phyloP scores from a whole-genome alignment of 2,113 vertebrate species.

The Zosterops borbonicus region DNA sequence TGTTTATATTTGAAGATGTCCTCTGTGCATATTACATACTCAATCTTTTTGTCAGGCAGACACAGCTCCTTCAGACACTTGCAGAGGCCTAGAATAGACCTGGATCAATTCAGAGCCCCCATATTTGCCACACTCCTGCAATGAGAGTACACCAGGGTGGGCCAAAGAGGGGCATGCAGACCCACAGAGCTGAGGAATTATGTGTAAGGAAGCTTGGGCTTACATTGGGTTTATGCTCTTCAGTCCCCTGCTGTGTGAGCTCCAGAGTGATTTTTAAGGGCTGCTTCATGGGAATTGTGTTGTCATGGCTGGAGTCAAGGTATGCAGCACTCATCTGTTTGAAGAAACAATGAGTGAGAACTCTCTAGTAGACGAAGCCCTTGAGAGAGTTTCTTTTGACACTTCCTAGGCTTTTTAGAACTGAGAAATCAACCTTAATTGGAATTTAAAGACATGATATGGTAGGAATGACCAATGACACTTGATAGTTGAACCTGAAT shows the following conservation, averaged over 20 bases:
- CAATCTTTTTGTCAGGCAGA: not conserved
- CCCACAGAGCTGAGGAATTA: not conserved
- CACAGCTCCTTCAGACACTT: not conserved
- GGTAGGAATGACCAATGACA: not conserved
- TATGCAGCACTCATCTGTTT: conserved; percentile 41
- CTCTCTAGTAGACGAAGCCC: conserved; percentile 5
- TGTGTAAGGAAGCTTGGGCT: not conserved
- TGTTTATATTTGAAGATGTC: not conserved
- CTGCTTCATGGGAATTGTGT: conserved; percentile 49
- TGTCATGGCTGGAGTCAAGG: conserved; percentile 59
- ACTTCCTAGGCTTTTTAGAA: not conserved
- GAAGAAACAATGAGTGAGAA: conserved; percentile 27
- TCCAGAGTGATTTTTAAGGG: conserved; percentile 23
- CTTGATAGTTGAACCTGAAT: conserved; percentile 13
- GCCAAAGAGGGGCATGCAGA: not conserved
- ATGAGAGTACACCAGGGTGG: not conserved
- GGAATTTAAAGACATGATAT: conserved; percentile 37
- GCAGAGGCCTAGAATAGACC: not conserved
- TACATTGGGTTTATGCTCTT: not conserved
- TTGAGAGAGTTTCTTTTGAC: conserved; percentile 30
- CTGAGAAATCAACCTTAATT: conserved; percentile 29
- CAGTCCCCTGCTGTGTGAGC: conserved; percentile 22
- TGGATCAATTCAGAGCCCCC: not conserved
- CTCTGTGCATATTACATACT: not conserved
- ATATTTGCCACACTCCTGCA: not conserved